phyloP scores from a whole-genome alignment of 2,797 vertebrate genomes.

The Lacerta agilis region DNA sequence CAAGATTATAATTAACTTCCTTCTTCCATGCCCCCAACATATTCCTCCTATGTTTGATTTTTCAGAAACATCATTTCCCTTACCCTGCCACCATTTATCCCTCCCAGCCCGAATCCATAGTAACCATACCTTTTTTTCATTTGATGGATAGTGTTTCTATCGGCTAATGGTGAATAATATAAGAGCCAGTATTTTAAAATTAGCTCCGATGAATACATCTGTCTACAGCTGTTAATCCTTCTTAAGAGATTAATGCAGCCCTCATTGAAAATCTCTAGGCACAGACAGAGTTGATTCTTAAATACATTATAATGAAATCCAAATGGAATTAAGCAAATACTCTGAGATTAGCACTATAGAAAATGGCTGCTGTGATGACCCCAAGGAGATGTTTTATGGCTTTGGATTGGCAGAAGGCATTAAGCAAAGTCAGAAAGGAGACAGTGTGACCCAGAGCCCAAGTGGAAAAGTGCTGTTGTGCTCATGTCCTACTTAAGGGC shows the following conservation, averaged over 20 bases:
- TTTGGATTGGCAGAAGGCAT: slow-evolving; percentile 3
- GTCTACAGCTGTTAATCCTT: slow-evolving; percentile 66
- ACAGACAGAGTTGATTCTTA: slow-evolving; percentile 56
- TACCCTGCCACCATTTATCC: background rate
- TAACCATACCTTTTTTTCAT: slow-evolving; percentile 27
- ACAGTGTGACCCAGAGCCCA: background rate
- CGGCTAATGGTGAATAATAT: slow-evolving; percentile 46
- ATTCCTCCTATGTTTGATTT: slow-evolving; percentile 22
- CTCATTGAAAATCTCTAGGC: slow-evolving; percentile 52
- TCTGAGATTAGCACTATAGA: slow-evolving; percentile 41
- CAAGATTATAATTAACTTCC: slow-evolving; percentile 40
- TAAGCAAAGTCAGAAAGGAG: background rate
- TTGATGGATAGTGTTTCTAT: slow-evolving; percentile 51
- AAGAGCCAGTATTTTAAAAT: slow-evolving; percentile 59
- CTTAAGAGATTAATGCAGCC: slow-evolving; percentile 66
- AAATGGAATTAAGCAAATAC: slow-evolving; percentile 52
- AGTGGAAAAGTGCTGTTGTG: too few relatives aligned
- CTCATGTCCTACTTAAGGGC: too few relatives aligned
- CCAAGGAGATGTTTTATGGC: background rate
- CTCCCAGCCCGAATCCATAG: background rate
- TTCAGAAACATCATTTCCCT: slow-evolving; percentile 1
- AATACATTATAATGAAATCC: slow-evolving; percentile 63
- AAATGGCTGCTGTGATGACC: slow-evolving; percentile 26
- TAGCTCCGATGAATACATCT: slow-evolving; percentile 64
- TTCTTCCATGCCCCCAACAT: background rate